Evolutionary conservation across 1,140 invertebrate species (phyloP), one percentile per base, ranked within the genome.

Genomic region (Pseudachorutes palmiensis): DNA sequence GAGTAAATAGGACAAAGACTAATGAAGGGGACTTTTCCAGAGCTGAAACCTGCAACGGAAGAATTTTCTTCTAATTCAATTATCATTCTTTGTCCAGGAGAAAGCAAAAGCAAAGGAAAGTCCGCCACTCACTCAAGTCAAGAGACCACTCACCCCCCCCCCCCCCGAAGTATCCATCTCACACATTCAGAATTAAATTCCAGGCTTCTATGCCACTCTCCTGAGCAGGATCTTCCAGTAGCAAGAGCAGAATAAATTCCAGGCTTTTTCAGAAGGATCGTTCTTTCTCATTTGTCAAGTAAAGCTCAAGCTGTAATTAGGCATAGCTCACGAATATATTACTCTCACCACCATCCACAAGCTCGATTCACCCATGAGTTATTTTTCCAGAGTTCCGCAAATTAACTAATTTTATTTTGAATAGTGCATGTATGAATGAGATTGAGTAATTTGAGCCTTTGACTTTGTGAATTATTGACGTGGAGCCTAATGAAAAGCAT

Each of bases 1-100:
- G 51, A 55, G 51, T 55, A 55, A 55, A 55, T 55, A 55, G 51
- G 51, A 55, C 51, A 55, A 55, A 24, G 51, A 55, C 51, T 55
- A 55, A 55, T 55, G 51, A 55, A 55, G 12, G 51, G 14, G 14
- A 55, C 51, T 55, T 14, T 26, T 55, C 12, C 5, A 5, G 19
- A 55, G 3, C 24, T 3, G 12, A 26, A 22, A 22, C 12, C 51
- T 55, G 36, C 36, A 55, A 55, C 51, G 9, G 5, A 55, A 55
- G 51, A 55, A 55, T 55, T 55, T 19, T 45, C 51, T 26, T 55
- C 51, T 55, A 26, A 55, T 55, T 55, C 51, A 55, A 55, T 55
- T 55, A 55, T 55, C 51, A 55, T 55, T 55, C 51, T 55, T 55
- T 5, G 12, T 55, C 24, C 51, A 55, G 24, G 24, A 55, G 51